Evolutionary conservation across 1,140 invertebrate genomes (phyloP).

Genomic region (Drosophila ogumai): DNA sequence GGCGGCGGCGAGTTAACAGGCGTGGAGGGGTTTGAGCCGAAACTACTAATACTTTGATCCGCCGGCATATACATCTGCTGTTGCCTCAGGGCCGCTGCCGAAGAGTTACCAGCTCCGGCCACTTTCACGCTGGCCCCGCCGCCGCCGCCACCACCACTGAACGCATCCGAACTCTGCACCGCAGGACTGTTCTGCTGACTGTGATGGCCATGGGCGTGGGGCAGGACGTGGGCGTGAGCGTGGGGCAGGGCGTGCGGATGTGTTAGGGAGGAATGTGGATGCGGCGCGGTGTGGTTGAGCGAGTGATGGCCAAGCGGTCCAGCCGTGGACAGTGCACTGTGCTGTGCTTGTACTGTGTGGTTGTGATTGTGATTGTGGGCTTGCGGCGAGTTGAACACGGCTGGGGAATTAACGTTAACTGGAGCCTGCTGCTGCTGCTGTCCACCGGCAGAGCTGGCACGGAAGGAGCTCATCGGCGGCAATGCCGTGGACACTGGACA

Average conservation of each 20-base stretch:
- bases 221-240: slow-evolving; percentile 76
- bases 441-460: slow-evolving; percentile 80
- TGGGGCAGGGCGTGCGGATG: slow-evolving; percentile 78
- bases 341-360: slow-evolving; percentile 81
- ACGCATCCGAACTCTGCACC: slow-evolving; percentile 88
- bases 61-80: slow-evolving; percentile 82
- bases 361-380: slow-evolving; percentile 81
- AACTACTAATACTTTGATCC: slow-evolving; percentile 96
- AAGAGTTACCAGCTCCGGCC: slow-evolving; percentile 88
- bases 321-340: slow-evolving; percentile 85
- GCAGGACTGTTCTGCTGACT: slow-evolving; percentile 84
- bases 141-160: slow-evolving; percentile 86
- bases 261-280: slow-evolving; percentile 53
- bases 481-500: slow-evolving; percentile 88
- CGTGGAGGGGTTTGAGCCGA: slow-evolving; percentile 95
- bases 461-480: slow-evolving; percentile 97
- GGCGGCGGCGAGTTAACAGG: slow-evolving; percentile 94
- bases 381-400: slow-evolving; percentile 85
- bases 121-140: slow-evolving; percentile 57
- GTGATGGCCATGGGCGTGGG: slow-evolving; percentile 84
- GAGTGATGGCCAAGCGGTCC: slow-evolving; percentile 86
- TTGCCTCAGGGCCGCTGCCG: slow-evolving; percentile 72
- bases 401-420: slow-evolving; percentile 66
- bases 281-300: slow-evolving; percentile 72
- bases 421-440: slow-evolving; percentile 48